These are phyloP conservation scores for Nycteola revayana DNA, from an alignment of 2,888 invertebrate species.

Conservation along the genomic window DNA sequence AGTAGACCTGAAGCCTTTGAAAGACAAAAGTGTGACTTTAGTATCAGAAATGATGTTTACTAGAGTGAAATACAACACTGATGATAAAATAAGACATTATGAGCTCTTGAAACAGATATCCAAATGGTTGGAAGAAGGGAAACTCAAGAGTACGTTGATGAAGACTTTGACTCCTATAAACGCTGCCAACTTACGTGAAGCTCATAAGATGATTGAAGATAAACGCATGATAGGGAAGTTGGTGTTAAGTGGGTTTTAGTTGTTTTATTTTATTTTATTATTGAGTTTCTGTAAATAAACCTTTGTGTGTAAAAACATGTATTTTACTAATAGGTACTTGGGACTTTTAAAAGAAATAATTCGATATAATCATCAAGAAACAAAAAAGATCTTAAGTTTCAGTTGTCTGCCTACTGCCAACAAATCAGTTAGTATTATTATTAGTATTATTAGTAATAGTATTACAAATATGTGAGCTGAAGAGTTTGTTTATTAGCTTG, in stretches of 20 bases:
- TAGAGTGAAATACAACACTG: slow-evolving; percentile 62
- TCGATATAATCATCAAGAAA: no score
- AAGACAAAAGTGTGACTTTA: slow-evolving; percentile 67
- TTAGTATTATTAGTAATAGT: no score
- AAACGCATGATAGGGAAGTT: slow-evolving; percentile 61
- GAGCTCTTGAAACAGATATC: slow-evolving; percentile 56
- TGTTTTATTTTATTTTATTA: no score
- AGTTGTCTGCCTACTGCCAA: no score
- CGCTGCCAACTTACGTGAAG: slow-evolving; percentile 61
- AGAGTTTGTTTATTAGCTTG: no score
- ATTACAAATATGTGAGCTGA: no score
- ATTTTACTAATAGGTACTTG: no score
- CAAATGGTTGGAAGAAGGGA: slow-evolving; percentile 54
- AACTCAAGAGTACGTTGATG: slow-evolving; percentile 55
- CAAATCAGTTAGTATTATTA: no score
- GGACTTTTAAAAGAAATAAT: no score
- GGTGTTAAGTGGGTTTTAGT: slow-evolving; percentile 55
- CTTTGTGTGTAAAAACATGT: no score
- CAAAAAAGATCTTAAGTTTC: no score
- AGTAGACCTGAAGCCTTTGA: slow-evolving; percentile 54
- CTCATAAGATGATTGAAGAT: slow-evolving; percentile 60
- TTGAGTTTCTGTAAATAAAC: no score
- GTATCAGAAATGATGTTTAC: slow-evolving; percentile 65
- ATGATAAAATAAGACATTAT: slow-evolving; percentile 56
- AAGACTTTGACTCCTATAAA: slow-evolving; percentile 64